These are phyloP conservation scores for Echeneis naucrates DNA, from an alignment of 2,797 vertebrate genomes.

Conservation along the genomic window DNA sequence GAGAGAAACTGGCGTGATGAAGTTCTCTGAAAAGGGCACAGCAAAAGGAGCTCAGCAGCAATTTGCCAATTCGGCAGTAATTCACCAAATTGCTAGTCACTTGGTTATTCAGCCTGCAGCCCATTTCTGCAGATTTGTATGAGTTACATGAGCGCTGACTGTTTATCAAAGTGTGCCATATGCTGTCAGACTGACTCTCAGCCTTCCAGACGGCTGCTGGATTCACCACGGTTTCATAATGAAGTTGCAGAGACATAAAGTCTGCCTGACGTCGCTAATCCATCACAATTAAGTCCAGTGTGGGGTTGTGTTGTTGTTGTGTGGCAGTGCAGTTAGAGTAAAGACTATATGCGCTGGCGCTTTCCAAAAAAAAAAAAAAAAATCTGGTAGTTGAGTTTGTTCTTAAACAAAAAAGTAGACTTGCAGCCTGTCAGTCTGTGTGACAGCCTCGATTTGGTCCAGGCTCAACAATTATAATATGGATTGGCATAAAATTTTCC, in stretches of 20 bases:
- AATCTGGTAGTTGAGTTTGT: neutral
- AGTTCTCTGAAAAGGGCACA: neutral
- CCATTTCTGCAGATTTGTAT: neutral
- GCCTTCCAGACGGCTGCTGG: neutral
- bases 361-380: too few species aligned
- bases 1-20: neutral
- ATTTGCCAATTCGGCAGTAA: slow-evolving; percentile 1
- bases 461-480: neutral
- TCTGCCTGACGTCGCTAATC: slow-evolving; percentile 2
- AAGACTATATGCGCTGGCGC: neutral
- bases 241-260: slow-evolving; percentile 8
- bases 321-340: neutral
- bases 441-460: too few species aligned
- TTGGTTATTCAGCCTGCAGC: slow-evolving; percentile 6
- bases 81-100: slow-evolving; percentile 1
- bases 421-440: neutral
- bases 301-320: neutral
- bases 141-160: neutral
- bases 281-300: neutral
- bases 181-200: slow-evolving; percentile 7
- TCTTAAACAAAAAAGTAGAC: too few species aligned
- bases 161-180: slow-evolving; percentile 1
- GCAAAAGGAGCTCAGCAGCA: neutral
- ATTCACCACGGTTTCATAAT: neutral
- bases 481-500: neutral